Conservation (phyloP, 2,888 invertebrate species). For the Papilio demoleus region DNA sequence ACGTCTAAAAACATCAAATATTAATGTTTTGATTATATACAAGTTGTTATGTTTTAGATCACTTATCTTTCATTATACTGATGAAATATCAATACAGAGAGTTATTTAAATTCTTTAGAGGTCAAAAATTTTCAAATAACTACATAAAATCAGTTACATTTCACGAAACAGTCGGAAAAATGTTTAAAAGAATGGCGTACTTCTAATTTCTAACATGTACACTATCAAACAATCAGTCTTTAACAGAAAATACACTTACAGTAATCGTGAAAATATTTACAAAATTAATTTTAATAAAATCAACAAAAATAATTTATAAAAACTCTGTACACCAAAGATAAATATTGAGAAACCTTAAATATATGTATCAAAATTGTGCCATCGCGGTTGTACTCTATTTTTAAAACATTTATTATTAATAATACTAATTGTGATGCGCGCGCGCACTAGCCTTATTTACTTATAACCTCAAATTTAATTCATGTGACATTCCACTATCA, state of each 20-base stretch:
- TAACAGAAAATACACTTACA: slow-evolving; percentile 71
- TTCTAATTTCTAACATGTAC: slow-evolving; percentile 30
- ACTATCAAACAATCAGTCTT: slow-evolving; percentile 77
- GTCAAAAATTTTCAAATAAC: too few relatives aligned
- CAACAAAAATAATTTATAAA: slow-evolving; percentile 67
- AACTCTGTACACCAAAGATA: slow-evolving; percentile 49
- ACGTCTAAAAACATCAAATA: slow-evolving; percentile 34
- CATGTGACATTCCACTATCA: not conserved
- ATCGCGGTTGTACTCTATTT: slow-evolving; percentile 58
- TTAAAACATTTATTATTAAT: slow-evolving; percentile 28
- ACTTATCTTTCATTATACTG: not conserved
- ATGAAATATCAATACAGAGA: too few relatives aligned
- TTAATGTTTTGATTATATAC: slow-evolving; percentile 29
- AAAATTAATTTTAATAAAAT: slow-evolving; percentile 50
- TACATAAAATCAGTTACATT: too few relatives aligned
- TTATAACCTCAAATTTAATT: slow-evolving; percentile 13
- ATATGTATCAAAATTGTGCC: slow-evolving; percentile 55
- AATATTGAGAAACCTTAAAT: slow-evolving; percentile 46
- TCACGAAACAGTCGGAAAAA: not conserved
- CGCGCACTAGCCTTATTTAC: slow-evolving; percentile 17
- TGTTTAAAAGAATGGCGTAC: not conserved
- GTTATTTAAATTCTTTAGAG: too few relatives aligned
- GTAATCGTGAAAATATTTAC: slow-evolving; percentile 48
- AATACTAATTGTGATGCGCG: slow-evolving; percentile 26
- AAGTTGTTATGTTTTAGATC: not conserved